Evolutionary conservation across 1,140 invertebrate species (phyloP).

Genomic region (Conus ventricosus): DNA sequence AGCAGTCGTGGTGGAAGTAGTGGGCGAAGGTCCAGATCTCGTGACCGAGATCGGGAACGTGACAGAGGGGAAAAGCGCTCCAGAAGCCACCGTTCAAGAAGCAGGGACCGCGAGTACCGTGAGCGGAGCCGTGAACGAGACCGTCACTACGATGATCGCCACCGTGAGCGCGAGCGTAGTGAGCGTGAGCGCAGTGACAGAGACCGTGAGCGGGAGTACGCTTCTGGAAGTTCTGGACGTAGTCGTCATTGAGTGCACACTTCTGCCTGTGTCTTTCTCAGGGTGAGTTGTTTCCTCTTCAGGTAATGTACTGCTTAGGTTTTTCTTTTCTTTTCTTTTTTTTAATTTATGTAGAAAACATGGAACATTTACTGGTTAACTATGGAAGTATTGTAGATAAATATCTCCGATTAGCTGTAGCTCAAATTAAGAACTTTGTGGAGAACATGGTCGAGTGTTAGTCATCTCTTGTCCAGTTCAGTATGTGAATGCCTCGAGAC

Average conservation of each 20-base stretch:
- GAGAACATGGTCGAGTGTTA: not conserved
- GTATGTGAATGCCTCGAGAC: too few relatives aligned
- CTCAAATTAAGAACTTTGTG: not conserved
- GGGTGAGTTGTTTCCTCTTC: conserved; percentile 4
- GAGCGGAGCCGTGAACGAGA: conserved; percentile 84
- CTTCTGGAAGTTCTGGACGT: conserved; percentile 47
- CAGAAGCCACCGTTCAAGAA: conserved; percentile 78
- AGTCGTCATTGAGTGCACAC: conserved; percentile 15
- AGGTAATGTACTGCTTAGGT: not conserved
- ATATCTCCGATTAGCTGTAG: too few relatives aligned
- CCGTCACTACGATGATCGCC: conserved; percentile 72
- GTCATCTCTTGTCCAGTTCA: too few relatives aligned
- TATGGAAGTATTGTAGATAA: too few relatives aligned
- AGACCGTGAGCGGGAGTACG: conserved; percentile 61
- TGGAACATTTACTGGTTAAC: too few relatives aligned
- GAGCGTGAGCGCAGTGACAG: conserved; percentile 69
- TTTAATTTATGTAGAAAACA: too few relatives aligned
- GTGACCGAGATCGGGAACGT: conserved; percentile 85
- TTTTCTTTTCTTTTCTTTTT: not conserved
- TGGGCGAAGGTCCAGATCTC: conserved; percentile 77
- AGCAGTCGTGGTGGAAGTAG: conserved; percentile 62
- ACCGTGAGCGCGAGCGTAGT: conserved; percentile 67
- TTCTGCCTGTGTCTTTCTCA: not conserved
- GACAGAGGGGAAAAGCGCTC: conserved; percentile 62
- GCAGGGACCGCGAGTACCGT: conserved; percentile 73